Conservation (phyloP, 2,113 vertebrate genomes). For the Condylura cristata region DNA sequence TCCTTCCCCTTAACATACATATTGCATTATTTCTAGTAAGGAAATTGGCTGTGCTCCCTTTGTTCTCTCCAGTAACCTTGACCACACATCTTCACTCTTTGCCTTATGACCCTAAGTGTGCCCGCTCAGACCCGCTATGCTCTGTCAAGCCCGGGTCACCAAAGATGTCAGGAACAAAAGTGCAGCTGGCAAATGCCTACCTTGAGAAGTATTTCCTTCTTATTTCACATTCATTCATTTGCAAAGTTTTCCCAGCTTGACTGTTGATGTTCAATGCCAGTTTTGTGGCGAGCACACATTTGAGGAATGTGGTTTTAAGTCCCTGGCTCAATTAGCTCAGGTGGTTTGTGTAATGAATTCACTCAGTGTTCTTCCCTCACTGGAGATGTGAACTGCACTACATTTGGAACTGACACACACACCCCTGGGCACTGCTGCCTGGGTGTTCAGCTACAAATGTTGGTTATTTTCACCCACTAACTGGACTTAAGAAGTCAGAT, state of each 20-base stretch:
- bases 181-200: neutral
- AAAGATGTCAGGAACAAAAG: neutral
- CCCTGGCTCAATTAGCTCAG: neutral
- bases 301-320: neutral
- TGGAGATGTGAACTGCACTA: neutral
- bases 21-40: neutral
- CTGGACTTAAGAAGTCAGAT: neutral
- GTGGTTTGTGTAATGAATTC: conserved; percentile 16
- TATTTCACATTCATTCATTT: neutral
- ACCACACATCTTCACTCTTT: neutral
- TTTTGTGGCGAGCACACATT: neutral
- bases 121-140: neutral
- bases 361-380: neutral
- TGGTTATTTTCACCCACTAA: neutral
- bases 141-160: neutral
- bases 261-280: neutral
- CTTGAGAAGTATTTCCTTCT: neutral
- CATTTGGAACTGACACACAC: neutral
- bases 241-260: neutral
- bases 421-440: neutral
- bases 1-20: no score
- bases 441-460: neutral
- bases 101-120: neutral
- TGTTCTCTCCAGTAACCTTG: neutral
- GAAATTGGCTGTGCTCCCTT: neutral